Evolutionary conservation across 2,113 vertebrate species (phyloP).

Genomic region (Zosterops hypoxanthus): DNA sequence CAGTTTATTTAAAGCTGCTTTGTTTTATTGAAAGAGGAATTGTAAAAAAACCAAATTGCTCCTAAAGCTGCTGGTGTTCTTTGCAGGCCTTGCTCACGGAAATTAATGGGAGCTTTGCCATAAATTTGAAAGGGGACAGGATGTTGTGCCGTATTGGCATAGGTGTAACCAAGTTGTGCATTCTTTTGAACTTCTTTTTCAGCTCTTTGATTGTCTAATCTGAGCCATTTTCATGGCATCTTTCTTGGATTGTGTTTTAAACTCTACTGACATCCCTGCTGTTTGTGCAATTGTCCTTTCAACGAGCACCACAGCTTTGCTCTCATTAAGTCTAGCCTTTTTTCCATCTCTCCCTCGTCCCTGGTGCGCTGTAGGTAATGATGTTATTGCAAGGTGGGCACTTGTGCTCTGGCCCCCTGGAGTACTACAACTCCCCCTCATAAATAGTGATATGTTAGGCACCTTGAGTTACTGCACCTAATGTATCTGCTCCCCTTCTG

Average conservation of each 20-base stretch:
- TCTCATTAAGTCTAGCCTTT: not conserved
- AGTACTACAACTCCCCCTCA: not conserved
- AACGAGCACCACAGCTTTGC: not conserved
- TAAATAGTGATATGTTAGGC: not conserved
- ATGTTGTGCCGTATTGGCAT: slow-evolving; percentile 55
- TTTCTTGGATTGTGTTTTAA: not conserved
- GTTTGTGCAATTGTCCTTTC: not conserved
- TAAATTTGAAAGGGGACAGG: slow-evolving; percentile 25
- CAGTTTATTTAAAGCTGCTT: not conserved
- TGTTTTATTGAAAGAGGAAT: not conserved
- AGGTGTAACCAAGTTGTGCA: not conserved
- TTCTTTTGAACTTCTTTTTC: slow-evolving; percentile 38
- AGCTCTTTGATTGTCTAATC: not conserved
- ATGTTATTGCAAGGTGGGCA: not conserved
- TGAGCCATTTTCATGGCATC: not conserved
- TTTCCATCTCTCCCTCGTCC: not conserved
- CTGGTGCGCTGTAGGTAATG: not conserved
- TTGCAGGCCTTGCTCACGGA: slow-evolving; percentile 12
- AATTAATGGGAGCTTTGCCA: slow-evolving; percentile 64
- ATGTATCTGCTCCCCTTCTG: not conserved
- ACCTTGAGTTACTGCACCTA: not conserved
- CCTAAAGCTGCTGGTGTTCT: not conserved
- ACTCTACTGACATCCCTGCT: slow-evolving; percentile 1
- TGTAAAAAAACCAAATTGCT: not conserved
- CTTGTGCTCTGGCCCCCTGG: not conserved